phyloP scores from a whole-genome alignment of 2,113 vertebrate species.

The Speoplatyrhinus poulsoni region DNA sequence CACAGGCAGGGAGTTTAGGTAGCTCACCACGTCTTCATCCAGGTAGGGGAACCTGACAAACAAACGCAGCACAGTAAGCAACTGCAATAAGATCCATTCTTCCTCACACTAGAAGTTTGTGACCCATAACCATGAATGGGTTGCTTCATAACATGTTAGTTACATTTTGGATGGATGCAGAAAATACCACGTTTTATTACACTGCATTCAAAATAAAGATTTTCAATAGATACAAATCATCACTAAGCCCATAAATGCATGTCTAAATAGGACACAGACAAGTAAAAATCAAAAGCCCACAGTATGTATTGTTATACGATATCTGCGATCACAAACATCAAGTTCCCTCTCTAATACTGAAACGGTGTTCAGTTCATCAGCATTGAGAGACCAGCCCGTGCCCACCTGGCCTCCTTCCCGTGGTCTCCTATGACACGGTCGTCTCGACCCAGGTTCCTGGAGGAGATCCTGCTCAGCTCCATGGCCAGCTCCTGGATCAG shows the following conservation, averaged over 20 bases:
- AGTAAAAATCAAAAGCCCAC: neutral
- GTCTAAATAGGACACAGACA: too few relatives aligned
- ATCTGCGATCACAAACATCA: neutral
- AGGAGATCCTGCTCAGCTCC: conserved; percentile 89
- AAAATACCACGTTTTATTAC: too few relatives aligned
- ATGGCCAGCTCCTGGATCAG: conserved; percentile 86
- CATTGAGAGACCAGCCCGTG: neutral
- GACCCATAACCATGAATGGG: too few relatives aligned
- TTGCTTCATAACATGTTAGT: too few relatives aligned
- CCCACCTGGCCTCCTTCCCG: conserved; percentile 91
- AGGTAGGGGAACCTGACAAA: conserved; percentile 89
- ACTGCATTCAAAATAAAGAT: too few relatives aligned
- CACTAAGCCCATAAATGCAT: too few relatives aligned
- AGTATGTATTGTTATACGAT: neutral
- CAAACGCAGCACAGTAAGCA: neutral
- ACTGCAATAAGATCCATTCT: too few relatives aligned
- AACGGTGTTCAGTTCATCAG: neutral
- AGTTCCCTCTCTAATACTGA: neutral
- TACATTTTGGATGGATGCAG: too few relatives aligned
- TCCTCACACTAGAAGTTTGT: too few relatives aligned
- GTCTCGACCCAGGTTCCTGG: conserved; percentile 92
- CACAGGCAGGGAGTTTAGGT: conserved; percentile 85
- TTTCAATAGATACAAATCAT: too few relatives aligned
- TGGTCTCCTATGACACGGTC: conserved; percentile 91
- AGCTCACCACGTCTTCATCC: conserved; percentile 92